Percentiles rank a stretch among this genome's conserved stretches.
Evolutionary conservation across 2,113 vertebrate genomes (phyloP).

Genomic region (Cavia porcellus): DNA sequence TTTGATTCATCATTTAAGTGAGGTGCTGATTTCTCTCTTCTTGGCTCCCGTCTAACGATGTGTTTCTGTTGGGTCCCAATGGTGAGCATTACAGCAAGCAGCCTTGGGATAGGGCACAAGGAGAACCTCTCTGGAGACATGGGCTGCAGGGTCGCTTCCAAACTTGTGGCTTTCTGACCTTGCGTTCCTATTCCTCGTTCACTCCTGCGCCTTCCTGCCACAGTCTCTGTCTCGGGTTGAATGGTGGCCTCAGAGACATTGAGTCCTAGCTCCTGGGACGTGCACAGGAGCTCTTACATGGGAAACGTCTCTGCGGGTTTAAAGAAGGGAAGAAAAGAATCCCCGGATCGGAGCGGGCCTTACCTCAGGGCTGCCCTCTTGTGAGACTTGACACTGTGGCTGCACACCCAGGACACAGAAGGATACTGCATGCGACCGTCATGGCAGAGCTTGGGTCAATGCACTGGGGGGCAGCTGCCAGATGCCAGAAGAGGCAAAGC

Average conservation of each 20-base stretch:
- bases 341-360: neutral
- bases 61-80: neutral
- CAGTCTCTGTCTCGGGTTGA: constrained; percentile 32
- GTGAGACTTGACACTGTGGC: neutral
- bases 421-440: neutral
- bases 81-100: neutral
- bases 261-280: neutral
- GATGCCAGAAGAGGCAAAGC: neutral
- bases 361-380: neutral
- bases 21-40: neutral
- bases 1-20: neutral
- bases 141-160: neutral
- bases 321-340: neutral
- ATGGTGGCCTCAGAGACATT: neutral
- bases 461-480: no score
- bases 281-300: neutral
- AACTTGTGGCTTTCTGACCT: neutral
- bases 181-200: neutral
- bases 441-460: neutral
- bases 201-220: neutral
- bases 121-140: neutral
- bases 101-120: neutral
- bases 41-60: neutral
- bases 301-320: neutral
- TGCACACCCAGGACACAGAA: neutral